Conservation (phyloP, 2,888 invertebrate genomes). For the Nephrotoma flavescens region DNA sequence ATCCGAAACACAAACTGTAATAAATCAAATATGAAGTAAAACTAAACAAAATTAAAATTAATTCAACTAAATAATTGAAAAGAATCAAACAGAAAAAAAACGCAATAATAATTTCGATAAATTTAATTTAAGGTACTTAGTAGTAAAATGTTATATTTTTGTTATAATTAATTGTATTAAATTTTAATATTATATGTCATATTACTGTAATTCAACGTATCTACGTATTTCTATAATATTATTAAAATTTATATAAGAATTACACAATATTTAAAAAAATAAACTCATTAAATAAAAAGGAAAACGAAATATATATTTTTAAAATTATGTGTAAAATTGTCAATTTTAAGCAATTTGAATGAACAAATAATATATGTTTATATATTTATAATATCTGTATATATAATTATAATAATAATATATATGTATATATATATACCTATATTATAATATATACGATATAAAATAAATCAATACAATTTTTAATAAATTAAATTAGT, state of each 20-base stretch:
- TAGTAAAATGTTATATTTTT: neutral
- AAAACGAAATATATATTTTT: constrained; percentile 7
- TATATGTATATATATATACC: neutral
- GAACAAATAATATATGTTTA: neutral
- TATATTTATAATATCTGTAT: neutral
- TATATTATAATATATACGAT: constrained; percentile 4
- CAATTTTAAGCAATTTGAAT: constrained; percentile 6
- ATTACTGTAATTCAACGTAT: neutral
- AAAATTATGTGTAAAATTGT: constrained; percentile 4
- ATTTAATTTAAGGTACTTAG: neutral
- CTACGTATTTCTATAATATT: neutral
- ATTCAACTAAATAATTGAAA: neutral
- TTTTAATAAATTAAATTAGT: neutral
- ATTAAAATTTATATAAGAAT: neutral
- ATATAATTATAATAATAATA: no score
- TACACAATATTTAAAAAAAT: neutral
- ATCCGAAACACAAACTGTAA: neutral
- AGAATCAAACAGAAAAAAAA: neutral
- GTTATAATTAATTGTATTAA: neutral
- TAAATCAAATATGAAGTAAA: neutral
- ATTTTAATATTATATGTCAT: neutral
- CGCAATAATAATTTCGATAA: neutral
- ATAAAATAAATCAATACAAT: neutral
- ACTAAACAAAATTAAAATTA: neutral
- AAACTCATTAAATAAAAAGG: neutral